These are phyloP conservation scores for Teleogryllus occipitalis DNA, from an alignment of 1,140 invertebrate genomes.

Conservation along the genomic window DNA sequence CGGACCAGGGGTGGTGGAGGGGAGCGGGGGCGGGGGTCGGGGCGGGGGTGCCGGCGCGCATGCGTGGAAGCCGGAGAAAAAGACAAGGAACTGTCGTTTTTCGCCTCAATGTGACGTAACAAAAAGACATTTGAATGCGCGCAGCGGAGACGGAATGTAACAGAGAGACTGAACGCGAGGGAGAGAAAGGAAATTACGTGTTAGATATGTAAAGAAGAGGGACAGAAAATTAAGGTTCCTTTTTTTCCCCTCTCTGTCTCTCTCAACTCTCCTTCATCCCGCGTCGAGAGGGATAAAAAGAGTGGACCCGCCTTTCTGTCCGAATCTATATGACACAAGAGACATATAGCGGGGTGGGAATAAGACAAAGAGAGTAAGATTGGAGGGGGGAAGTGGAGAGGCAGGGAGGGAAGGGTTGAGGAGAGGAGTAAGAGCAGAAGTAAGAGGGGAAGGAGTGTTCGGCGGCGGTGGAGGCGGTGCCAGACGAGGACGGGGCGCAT, in stretches of 20 bases:
- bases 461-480: no score
- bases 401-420: not conserved
- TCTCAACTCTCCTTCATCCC: not conserved
- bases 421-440: not conserved
- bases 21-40: no score
- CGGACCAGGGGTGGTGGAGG: no score
- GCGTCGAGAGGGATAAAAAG: not conserved
- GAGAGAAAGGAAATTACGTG: not conserved
- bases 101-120: not conserved
- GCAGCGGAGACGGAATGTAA: not conserved
- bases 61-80: not conserved
- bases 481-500: not conserved
- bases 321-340: not conserved
- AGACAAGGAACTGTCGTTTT: conserved; percentile 4
- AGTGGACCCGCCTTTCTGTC: not conserved
- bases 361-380: conserved; percentile 1
- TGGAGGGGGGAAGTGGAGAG: not conserved
- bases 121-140: conserved; percentile 4
- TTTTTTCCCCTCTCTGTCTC: not conserved
- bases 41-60: not conserved
- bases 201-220: not conserved
- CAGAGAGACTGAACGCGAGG: not conserved
- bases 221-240: not conserved
- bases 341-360: not conserved
- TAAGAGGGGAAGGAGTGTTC: not conserved